These are phyloP conservation scores for Myanophis thanlyinensis DNA, from an alignment of 2,113 vertebrate genomes.

Conservation along the genomic window DNA sequence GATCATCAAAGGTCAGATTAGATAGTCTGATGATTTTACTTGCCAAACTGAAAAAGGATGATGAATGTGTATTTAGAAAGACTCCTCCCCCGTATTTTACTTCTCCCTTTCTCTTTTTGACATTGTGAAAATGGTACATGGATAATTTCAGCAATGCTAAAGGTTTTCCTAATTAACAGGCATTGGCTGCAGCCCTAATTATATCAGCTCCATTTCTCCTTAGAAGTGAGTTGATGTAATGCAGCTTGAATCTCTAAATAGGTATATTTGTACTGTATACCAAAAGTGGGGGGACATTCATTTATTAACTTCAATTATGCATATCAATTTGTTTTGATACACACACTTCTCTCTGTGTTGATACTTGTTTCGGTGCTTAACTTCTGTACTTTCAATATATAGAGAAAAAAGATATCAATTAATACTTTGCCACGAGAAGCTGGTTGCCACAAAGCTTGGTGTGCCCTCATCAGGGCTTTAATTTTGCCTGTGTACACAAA, in stretches of 20 bases:
- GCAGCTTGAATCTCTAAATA: not conserved
- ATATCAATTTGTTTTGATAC: not conserved
- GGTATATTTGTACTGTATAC: not conserved
- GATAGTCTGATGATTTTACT: not conserved
- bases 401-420: not conserved
- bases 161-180: not conserved
- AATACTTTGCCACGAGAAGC: not conserved
- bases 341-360: not conserved
- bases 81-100: not conserved
- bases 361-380: not conserved
- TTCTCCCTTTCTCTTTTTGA: not conserved
- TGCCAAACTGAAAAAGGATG: not conserved
- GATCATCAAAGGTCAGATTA: not conserved
- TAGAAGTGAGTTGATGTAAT: not conserved
- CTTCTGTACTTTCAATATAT: not conserved
- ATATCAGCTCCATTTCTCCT: not conserved
- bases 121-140: not conserved
- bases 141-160: not conserved
- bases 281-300: not conserved
- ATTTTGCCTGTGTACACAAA: not conserved
- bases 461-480: not conserved
- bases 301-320: not conserved
- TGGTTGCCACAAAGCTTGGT: not conserved
- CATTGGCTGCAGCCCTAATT: not conserved
- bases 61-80: not conserved